Conservation (phyloP, 2,797 vertebrate genomes). For the Xerus rutilus region DNA sequence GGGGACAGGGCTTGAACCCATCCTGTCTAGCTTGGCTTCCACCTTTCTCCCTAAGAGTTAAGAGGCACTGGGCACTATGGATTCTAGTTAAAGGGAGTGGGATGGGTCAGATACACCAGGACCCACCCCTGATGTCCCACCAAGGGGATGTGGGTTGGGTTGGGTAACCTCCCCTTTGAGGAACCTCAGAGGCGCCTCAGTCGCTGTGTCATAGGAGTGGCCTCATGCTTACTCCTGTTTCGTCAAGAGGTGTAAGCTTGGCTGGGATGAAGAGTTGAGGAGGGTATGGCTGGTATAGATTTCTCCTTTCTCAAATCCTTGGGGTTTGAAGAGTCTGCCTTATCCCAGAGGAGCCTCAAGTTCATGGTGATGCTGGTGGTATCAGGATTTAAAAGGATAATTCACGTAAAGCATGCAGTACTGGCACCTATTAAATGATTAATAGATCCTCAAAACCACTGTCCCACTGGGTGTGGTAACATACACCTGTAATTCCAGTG, state of each 20-base stretch:
- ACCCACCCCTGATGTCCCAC: conserved; percentile 56
- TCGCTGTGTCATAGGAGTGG: conserved; percentile 81
- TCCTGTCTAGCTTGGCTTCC: background rate
- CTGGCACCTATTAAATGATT: background rate
- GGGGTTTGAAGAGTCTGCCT: background rate
- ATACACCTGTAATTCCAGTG: too few relatives aligned
- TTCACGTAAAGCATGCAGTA: background rate
- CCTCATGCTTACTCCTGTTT: background rate
- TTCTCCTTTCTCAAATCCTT: background rate
- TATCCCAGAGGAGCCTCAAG: background rate
- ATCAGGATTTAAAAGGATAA: background rate
- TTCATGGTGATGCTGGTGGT: background rate
- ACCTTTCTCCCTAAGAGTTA: background rate
- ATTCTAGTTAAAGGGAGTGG: conserved; percentile 17
- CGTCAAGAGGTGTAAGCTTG: conserved; percentile 28
- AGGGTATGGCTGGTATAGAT: background rate
- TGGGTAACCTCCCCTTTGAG: conserved; percentile 80
- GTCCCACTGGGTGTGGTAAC: too few relatives aligned
- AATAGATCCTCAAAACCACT: background rate
- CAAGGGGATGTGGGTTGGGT: conserved; percentile 79
- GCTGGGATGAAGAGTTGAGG: background rate
- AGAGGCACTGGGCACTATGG: background rate
- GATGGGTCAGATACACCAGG: background rate
- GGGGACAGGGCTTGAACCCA: background rate
- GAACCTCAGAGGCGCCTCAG: conserved; percentile 68